phyloP scores from a whole-genome alignment of 2,797 vertebrate species.

The Gallinago stenura region DNA sequence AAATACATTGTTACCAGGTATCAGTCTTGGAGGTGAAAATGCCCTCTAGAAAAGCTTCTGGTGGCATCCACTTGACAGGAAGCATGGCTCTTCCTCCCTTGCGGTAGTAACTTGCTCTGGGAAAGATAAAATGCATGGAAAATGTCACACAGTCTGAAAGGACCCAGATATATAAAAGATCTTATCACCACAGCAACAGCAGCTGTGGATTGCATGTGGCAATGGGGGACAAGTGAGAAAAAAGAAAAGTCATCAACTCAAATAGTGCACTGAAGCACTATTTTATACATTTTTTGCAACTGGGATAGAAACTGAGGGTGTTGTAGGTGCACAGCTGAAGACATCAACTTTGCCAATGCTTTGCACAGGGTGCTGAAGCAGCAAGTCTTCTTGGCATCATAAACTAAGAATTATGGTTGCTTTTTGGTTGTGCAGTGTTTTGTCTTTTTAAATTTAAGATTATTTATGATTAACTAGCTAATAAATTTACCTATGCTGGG shows the following conservation, averaged over 20 bases:
- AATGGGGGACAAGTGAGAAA: not conserved
- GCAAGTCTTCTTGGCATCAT: not conserved
- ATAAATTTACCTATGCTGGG: not conserved
- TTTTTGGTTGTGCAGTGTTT: not conserved
- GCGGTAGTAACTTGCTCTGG: slow-evolving; percentile 92
- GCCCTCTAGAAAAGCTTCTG: slow-evolving; percentile 94
- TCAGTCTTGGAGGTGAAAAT: slow-evolving; percentile 96
- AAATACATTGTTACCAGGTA: slow-evolving; percentile 85
- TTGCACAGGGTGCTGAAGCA: not conserved
- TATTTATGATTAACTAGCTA: not conserved
- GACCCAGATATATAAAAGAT: not conserved
- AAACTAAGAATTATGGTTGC: not conserved
- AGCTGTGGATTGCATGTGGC: not conserved
- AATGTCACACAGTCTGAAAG: not conserved
- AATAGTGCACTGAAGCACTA: not conserved
- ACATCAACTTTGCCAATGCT: not conserved
- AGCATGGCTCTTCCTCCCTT: slow-evolving; percentile 92
- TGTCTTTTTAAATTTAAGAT: not conserved
- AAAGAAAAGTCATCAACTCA: not conserved
- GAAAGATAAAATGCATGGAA: not conserved
- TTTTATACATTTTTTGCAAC: not conserved
- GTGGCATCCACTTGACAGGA: slow-evolving; percentile 95
- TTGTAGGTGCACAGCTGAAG: not conserved
- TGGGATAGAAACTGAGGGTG: not conserved
- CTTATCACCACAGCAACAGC: not conserved